Evolutionary conservation across 1,140 invertebrate species (phyloP).

Genomic region (Drosophila ohnishii): DNA sequence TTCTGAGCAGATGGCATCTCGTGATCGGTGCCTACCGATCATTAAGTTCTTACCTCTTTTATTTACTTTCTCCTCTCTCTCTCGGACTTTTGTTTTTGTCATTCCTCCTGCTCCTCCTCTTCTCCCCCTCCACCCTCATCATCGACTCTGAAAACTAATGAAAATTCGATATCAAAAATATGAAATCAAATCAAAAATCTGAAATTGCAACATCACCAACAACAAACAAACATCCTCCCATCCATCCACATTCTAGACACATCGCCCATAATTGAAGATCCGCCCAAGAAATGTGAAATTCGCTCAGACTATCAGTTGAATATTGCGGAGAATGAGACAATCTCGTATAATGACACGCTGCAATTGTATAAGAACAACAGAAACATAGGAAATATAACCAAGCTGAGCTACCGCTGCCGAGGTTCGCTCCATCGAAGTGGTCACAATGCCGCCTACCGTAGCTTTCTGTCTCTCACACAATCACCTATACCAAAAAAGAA

Average conservation of each 20-base stretch:
- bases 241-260: constrained; percentile 81
- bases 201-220: constrained; percentile 28
- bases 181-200: constrained; percentile 35
- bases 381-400: constrained; percentile 80
- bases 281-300: constrained; percentile 73
- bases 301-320: constrained; percentile 74
- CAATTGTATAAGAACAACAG: constrained; percentile 68
- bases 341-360: constrained; percentile 77
- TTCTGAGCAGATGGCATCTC: constrained; percentile 9
- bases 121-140: background rate
- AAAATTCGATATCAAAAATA: constrained; percentile 21
- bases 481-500: background rate
- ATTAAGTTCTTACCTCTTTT: constrained; percentile 32
- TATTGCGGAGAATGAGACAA: constrained; percentile 77
- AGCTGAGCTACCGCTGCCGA: constrained; percentile 74
- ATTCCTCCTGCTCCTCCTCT: background rate
- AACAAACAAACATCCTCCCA: constrained; percentile 60
- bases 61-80: constrained; percentile 49
- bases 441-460: background rate
- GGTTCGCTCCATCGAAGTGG: constrained; percentile 62
- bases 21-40: constrained; percentile 20
- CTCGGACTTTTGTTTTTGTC: constrained; percentile 31
- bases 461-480: constrained; percentile 25
- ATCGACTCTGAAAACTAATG: constrained; percentile 8
- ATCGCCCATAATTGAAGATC: constrained; percentile 76